Conservation (phyloP, 2,888 invertebrate genomes). For the Hymenopus coronatus region DNA sequence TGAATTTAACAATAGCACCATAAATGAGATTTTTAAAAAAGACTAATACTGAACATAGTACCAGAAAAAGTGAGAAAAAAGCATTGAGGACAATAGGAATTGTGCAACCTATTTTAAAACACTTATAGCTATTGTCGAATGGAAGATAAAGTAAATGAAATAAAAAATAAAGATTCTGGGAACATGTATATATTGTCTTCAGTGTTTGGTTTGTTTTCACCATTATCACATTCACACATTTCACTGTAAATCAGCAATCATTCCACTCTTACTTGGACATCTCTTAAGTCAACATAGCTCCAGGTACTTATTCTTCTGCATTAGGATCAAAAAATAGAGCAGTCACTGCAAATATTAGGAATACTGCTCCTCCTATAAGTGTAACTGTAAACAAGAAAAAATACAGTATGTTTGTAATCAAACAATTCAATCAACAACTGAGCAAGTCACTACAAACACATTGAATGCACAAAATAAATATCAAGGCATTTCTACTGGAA, state of each 20-base stretch:
- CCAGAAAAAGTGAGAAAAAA: neutral
- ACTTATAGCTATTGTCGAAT: neutral
- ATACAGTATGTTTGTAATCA: too few species aligned
- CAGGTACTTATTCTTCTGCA: constrained; percentile 39
- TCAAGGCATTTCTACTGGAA: too few species aligned
- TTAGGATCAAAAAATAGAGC: constrained; percentile 84
- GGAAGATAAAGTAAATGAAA: neutral
- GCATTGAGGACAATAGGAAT: neutral
- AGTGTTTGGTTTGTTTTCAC: neutral
- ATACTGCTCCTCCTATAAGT: constrained; percentile 92
- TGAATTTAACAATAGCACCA: neutral
- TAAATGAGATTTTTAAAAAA: neutral
- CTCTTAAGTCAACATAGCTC: neutral
- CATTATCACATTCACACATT: neutral
- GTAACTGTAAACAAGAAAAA: constrained; percentile 72
- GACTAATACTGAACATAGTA: neutral
- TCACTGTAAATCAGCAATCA: neutral
- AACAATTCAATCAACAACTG: too few species aligned
- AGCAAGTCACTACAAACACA: too few species aligned
- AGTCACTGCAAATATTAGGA: constrained; percentile 89
- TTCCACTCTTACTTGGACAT: neutral
- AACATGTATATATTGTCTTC: neutral
- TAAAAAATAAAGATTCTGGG: neutral
- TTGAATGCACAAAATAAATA: too few species aligned
- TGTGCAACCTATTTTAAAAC: neutral